Evolutionary conservation across 2,888 invertebrate genomes (phyloP), one percentile per base, ranked within the genome.

Genomic region (Chymomyza procnemis): DNA sequence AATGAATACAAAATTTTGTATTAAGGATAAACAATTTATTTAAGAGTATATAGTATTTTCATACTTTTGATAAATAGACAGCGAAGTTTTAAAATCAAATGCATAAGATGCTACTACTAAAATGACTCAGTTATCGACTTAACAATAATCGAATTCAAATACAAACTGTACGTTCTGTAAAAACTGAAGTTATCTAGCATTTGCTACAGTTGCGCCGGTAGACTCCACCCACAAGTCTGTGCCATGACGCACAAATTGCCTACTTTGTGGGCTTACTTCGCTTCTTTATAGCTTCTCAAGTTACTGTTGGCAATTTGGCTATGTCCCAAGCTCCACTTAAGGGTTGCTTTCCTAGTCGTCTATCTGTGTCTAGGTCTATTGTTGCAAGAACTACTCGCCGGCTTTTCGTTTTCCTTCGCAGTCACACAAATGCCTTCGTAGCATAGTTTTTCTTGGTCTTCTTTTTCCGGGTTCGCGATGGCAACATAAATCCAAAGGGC

Each of bases 211-310:
- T 12, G 9, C 12, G 12, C 1, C 47, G 0, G 16, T 50, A 65
- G 34, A 85, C 88, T 81, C 81, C 81, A 87, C 81, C 87, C 87
- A 81, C 84, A 87, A 83, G 54, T 41, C 5, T 71, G 83, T 80
- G 60, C 22, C 46, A 59, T 46, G 26, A 60, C 62, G 65, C 67
- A 66, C 59, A 61, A 56, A 26, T 55, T 64, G 54, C 19, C 18
- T 47, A 41, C 61, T 69, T 78, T 69, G 16, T 54, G 21, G 54
- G 14, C 54, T 22, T 19, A 19, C 22, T 8, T 4, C 14, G 16
- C 50, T 18, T 12, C 50, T 8, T 50, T 50, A 61, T 69, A 41
- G 64, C 77, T 84, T 87, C 80, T 81, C 83, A 87, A 81, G 80
- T 85, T 64, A 67, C 69, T 68, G 70, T 64, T 54, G 63, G 67